Evolutionary conservation across 1,140 invertebrate species (phyloP).

Genomic region (Pseudomyrmex cubaensis): DNA sequence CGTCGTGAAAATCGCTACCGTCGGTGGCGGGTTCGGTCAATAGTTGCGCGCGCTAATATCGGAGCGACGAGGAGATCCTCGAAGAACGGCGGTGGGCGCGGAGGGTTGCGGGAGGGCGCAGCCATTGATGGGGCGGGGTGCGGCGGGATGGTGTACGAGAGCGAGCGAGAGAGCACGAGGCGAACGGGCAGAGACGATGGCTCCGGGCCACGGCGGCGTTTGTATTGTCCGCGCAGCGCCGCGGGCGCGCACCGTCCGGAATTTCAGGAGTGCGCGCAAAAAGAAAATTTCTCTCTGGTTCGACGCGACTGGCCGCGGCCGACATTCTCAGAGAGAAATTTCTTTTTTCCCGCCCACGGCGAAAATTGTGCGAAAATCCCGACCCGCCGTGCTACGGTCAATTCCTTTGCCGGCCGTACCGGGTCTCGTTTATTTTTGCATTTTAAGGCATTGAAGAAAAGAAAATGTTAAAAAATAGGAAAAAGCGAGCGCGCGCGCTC

Average conservation of each 20-base stretch:
- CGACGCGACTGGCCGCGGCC: not conserved
- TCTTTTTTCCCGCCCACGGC: slow-evolving; percentile 67
- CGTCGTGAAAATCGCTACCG: not conserved
- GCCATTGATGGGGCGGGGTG: slow-evolving; percentile 64
- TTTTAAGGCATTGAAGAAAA: slow-evolving; percentile 84
- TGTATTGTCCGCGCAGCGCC: slow-evolving; percentile 73
- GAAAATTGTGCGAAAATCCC: slow-evolving; percentile 75
- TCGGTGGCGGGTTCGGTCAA: slow-evolving; percentile 46
- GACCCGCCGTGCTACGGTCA: slow-evolving; percentile 68
- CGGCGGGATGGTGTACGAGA: slow-evolving; percentile 15
- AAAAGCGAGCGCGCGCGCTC: slow-evolving; percentile 79
- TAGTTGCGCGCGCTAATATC: slow-evolving; percentile 48
- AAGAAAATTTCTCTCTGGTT: slow-evolving; percentile 79
- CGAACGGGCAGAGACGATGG: slow-evolving; percentile 82
- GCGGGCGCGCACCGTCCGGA: slow-evolving; percentile 47
- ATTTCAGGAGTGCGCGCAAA: slow-evolving; percentile 64
- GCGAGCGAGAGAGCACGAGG: slow-evolving; percentile 68
- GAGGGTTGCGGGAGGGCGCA: slow-evolving; percentile 58
- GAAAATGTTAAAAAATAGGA: slow-evolving; percentile 84
- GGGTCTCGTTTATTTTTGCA: slow-evolving; percentile 84
- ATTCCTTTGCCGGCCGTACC: slow-evolving; percentile 70
- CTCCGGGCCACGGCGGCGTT: slow-evolving; percentile 75
- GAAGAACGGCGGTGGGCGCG: slow-evolving; percentile 64
- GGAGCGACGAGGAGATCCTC: slow-evolving; percentile 52
- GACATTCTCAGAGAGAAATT: slow-evolving; percentile 77